phyloP scores from a whole-genome alignment of 2,797 vertebrate genomes.

The Lutra lutra region DNA sequence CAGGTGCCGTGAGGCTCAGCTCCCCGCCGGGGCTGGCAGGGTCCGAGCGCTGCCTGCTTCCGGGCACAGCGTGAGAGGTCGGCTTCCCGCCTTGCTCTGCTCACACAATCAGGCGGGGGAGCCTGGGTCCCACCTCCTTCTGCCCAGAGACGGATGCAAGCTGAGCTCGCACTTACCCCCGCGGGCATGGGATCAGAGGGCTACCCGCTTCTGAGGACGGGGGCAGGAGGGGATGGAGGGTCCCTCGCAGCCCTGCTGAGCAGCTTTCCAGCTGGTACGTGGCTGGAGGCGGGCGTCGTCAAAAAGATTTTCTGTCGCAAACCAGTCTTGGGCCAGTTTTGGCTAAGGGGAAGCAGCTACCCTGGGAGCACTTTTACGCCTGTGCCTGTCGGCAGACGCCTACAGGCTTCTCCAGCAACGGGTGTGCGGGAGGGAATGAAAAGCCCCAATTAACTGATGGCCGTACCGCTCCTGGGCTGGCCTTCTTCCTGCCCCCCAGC shows the following conservation, averaged over 20 bases:
- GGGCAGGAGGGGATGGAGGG: too few species aligned
- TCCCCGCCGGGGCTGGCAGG: neutral
- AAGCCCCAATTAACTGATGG: too few species aligned
- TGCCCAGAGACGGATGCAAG: neutral
- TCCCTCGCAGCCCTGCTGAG: rapidly evolving
- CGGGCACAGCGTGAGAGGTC: rapidly evolving
- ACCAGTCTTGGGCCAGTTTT: neutral
- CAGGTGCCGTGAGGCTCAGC: neutral
- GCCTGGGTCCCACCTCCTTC: neutral
- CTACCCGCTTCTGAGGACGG: neutral
- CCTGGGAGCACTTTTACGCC: neutral
- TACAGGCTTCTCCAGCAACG: neutral
- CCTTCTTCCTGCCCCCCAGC: neutral
- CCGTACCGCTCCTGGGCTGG: rapidly evolving
- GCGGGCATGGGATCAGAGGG: neutral
- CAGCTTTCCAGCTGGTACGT: neutral
- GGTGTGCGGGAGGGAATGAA: rapidly evolving
- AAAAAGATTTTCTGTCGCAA: neutral
- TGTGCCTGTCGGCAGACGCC: neutral
- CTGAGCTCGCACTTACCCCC: neutral
- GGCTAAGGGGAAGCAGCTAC: neutral
- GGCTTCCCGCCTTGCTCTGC: neutral
- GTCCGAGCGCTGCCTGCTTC: neutral
- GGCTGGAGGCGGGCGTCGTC: neutral
- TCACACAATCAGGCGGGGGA: rapidly evolving